phyloP scores from a whole-genome alignment of 2,888 invertebrate genomes.

The Ormyrus pomaceus region DNA sequence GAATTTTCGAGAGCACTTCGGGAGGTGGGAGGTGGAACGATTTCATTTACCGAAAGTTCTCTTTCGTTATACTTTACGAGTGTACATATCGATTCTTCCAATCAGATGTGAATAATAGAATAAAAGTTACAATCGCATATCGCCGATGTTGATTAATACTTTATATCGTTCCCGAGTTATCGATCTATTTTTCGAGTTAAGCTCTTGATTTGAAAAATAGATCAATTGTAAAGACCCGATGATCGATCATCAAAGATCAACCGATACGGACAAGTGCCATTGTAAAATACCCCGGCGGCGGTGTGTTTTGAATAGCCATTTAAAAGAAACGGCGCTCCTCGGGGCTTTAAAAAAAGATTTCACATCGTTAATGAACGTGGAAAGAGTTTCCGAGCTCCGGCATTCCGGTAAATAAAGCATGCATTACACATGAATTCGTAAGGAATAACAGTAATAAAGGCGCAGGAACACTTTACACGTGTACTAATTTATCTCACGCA shows the following conservation, averaged over 20 bases:
- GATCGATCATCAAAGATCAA: conserved; percentile 38
- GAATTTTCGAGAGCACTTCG: too few relatives aligned
- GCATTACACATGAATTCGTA: conserved; percentile 15
- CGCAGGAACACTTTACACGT: conserved; percentile 24
- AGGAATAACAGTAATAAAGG: conserved; percentile 34
- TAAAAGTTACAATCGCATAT: not conserved
- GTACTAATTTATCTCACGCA: conserved; percentile 36
- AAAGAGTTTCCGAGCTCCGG: not conserved
- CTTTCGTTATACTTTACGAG: too few relatives aligned
- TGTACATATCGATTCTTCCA: too few relatives aligned
- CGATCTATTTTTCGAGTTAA: conserved; percentile 22
- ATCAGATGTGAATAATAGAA: not conserved
- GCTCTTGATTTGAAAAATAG: conserved; percentile 42
- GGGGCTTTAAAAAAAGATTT: conserved; percentile 1
- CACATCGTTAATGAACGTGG: not conserved
- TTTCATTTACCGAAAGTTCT: too few relatives aligned
- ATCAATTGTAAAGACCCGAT: conserved; percentile 5
- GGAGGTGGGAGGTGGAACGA: too few relatives aligned
- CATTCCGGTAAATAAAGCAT: conserved; percentile 6
- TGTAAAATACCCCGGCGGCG: too few relatives aligned
- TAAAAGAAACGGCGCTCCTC: too few relatives aligned
- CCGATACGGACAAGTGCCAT: not conserved
- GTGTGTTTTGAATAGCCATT: too few relatives aligned
- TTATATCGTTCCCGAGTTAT: not conserved
- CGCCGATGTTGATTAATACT: not conserved